Evolutionary conservation across 2,113 vertebrate genomes (phyloP).

Genomic region (Andinoacara biseriatus): DNA sequence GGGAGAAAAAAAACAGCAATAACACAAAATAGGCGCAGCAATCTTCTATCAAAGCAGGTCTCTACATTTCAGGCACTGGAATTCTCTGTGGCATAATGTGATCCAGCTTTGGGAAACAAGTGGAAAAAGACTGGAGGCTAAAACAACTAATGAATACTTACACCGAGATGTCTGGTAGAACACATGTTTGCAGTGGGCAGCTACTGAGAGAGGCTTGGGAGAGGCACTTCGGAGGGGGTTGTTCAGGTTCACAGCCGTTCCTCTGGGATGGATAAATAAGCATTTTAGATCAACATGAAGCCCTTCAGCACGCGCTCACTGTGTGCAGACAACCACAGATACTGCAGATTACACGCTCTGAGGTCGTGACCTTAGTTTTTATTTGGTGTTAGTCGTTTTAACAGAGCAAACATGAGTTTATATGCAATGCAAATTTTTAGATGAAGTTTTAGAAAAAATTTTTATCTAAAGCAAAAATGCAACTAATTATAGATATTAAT

Average conservation of each 20-base stretch:
- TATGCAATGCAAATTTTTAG: neutral
- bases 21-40: conserved; percentile 60
- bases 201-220: conserved; percentile 59
- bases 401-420: neutral
- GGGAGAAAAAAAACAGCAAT: conserved; percentile 41
- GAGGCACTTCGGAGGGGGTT: conserved; percentile 11
- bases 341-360: neutral
- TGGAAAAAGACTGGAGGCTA: conserved; percentile 81
- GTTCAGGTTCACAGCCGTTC: conserved; percentile 12
- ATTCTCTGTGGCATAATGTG: conserved; percentile 77
- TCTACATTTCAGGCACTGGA: conserved; percentile 66
- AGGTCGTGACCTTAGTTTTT: neutral
- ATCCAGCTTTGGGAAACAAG: conserved; percentile 79
- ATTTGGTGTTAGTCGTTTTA: neutral
- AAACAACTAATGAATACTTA: conserved; percentile 78
- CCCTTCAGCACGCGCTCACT: neutral
- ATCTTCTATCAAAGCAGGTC: conserved; percentile 78
- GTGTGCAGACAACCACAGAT: neutral
- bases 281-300: neutral
- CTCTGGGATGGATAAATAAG: neutral
- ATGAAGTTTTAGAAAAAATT: neutral
- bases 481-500: neutral
- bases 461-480: neutral
- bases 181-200: conserved; percentile 71
- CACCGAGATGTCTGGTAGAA: conserved; percentile 69